phyloP scores from a whole-genome alignment of 2,113 vertebrate species.

The Hyaena hyaena region DNA sequence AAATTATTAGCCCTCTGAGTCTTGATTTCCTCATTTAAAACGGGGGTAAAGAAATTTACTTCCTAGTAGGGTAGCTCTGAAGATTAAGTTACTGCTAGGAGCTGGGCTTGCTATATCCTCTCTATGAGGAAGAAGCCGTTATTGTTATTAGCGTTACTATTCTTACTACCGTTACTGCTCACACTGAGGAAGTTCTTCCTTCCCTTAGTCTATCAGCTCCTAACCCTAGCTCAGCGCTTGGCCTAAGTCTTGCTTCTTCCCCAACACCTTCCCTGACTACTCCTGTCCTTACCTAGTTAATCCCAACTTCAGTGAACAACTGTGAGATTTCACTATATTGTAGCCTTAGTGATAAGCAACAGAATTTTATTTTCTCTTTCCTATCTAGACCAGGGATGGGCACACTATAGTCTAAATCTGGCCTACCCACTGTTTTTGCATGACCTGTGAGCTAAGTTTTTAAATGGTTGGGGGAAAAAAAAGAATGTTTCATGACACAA shows the following conservation, averaged over 20 bases:
- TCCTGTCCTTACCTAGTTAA: background rate
- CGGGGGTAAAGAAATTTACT: background rate
- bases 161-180: no score
- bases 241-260: background rate
- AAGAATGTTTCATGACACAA: background rate
- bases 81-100: background rate
- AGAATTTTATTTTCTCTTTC: background rate
- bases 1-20: background rate
- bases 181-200: background rate
- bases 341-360: background rate
- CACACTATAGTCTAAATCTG: background rate
- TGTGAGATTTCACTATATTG: background rate
- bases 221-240: fast-evolving
- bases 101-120: background rate
- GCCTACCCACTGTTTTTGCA: background rate
- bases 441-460: background rate
- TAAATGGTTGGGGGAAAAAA: background rate
- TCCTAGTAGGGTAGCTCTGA: background rate
- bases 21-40: background rate
- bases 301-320: background rate
- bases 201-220: no score
- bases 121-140: background rate
- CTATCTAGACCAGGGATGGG: background rate
- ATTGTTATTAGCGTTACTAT: no score
- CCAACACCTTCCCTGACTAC: background rate